A percentile compares a stretch with the other conserved stretches of the same genome.
Conservation (phyloP, 1,140 invertebrate species). For the Bombus waltoni region DNA sequence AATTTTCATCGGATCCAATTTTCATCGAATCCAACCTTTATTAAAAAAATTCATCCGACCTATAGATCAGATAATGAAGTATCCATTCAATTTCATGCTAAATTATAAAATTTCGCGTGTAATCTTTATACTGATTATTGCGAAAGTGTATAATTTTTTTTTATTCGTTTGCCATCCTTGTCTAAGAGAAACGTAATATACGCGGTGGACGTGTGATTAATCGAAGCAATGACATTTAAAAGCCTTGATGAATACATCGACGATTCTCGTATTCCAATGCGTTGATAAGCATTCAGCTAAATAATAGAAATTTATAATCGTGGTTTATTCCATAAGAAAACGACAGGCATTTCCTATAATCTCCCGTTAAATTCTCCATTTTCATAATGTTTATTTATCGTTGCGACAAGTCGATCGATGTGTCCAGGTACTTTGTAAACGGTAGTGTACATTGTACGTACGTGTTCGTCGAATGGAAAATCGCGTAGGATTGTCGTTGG, state of each 20-base stretch:
- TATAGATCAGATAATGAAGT: too few relatives aligned
- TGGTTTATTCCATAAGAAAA: neutral
- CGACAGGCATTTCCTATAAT: neutral
- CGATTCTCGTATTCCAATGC: neutral
- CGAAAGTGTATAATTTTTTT: neutral
- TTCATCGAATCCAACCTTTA: too few relatives aligned
- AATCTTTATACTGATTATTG: neutral
- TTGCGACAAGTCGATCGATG: neutral
- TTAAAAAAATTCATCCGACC: too few relatives aligned
- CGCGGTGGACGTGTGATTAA: neutral
- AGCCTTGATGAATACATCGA: neutral
- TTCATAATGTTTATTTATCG: neutral
- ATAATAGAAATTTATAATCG: neutral
- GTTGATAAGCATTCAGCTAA: neutral
- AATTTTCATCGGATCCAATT: too few relatives aligned
- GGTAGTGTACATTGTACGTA: neutral
- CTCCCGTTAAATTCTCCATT: neutral
- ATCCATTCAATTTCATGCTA: too few relatives aligned
- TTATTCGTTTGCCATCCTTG: too few relatives aligned
- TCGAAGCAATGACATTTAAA: neutral
- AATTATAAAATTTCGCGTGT: neutral
- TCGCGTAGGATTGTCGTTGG: constrained; percentile 29
- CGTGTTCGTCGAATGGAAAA: constrained; percentile 31
- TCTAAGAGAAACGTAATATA: neutral
- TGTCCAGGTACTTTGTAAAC: neutral